Evolutionary conservation across 2,113 vertebrate genomes (phyloP).

Genomic region (Chinchilla lanigera): DNA sequence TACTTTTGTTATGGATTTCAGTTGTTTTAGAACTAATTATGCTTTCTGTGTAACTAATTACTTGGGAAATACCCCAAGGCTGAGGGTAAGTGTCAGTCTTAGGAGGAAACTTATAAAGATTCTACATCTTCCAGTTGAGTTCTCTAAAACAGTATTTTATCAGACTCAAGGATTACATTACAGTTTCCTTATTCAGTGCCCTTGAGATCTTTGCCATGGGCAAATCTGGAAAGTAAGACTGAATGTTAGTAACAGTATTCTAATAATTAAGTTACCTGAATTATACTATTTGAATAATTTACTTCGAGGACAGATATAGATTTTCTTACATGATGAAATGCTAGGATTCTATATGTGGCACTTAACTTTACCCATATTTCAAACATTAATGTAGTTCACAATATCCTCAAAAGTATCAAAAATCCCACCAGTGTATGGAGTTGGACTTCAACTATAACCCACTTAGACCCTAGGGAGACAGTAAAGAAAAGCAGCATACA

Average conservation of each 20-base stretch:
- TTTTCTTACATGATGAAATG: background rate
- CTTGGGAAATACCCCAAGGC: constrained; percentile 29
- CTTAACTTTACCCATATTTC: constrained; percentile 45
- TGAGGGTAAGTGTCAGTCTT: constrained; percentile 21
- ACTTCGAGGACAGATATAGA: background rate
- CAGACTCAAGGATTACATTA: background rate
- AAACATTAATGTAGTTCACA: constrained; percentile 47
- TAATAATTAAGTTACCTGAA: constrained; percentile 23
- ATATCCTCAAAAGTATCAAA: constrained; percentile 51
- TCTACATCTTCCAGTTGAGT: background rate
- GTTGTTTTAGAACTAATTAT: constrained; percentile 61
- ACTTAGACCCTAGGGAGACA: constrained; percentile 44
- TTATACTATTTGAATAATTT: constrained; percentile 46
- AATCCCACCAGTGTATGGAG: constrained; percentile 57
- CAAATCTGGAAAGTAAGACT: background rate
- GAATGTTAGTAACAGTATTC: background rate
- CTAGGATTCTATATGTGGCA: background rate
- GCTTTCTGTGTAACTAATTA: constrained; percentile 54
- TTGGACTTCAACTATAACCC: constrained; percentile 59
- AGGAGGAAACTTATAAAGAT: constrained; percentile 52
- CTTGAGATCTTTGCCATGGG: background rate
- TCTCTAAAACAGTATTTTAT: constrained; percentile 23
- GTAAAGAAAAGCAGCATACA: constrained; percentile 61
- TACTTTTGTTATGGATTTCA: constrained; percentile 49
- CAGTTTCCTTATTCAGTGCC: background rate